Evolutionary conservation across 1,140 invertebrate genomes (phyloP), one percentile per base, ranked within the genome.

Genomic region (Drosophila nebulosa): DNA sequence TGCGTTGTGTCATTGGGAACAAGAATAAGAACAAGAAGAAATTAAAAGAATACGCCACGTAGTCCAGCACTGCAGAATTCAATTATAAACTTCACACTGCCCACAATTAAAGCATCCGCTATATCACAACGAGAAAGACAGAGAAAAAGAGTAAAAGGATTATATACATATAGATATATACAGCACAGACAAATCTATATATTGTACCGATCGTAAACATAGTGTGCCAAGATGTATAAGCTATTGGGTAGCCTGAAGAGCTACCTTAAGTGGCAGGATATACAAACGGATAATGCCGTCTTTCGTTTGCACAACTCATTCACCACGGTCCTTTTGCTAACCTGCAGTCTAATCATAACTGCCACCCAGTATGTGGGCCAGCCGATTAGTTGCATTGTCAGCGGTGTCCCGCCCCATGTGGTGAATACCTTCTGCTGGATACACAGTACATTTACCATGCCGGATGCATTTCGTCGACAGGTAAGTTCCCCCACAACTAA

Each of bases 361-460:
- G 97, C 97, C 51, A 96, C 95, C 14, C 97, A 98, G 92, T 98
- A 96, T 91, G 97, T 98, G 2, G 98, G 98, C 6, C 95, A 97
- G 73, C 97, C 98, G 7, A 99, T 99, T 69, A 95, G 96, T 70
- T 99, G 98, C 91, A 97, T 98, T 81, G 95, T 96, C 12, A 93
- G 93, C 76, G 94, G 95, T 16, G 91, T 97, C 61, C 96, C 96
- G 0, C 93, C 92, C 7, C 94, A 97, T 91, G 96, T 96, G 42
- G 95, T 98, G 74, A 97, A 97, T 92, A 97, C 96, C 0, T 97
- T 96, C 90, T 97, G 97, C 88, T 97, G 97, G 97, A 97, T 98
- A 81, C 97, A 96, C 26, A 96, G 96, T 36, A 98, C 97, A 9
- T 98, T 97, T 88, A 97, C 96, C 0, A 97, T 98, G 95, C 96